Base-by-base conservation (phyloP, 1,140 invertebrate genomes). In the Drosophila kohkoa region DNA sequence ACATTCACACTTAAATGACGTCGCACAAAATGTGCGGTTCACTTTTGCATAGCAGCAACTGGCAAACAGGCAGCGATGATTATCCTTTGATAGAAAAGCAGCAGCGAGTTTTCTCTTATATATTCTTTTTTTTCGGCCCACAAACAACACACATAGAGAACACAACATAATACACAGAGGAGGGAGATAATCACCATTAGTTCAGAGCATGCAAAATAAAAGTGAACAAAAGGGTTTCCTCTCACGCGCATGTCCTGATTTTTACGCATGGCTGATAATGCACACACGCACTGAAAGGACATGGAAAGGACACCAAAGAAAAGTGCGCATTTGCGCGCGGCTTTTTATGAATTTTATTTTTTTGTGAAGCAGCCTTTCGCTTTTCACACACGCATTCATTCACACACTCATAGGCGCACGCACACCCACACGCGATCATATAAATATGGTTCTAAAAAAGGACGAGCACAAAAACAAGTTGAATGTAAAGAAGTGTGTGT, bases 211-310 rank as follows among this genome's bases (percentile, higher is more conserved):
- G 74, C 41, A 43, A 73, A 64, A 54, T 67, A 20, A 69, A 75
- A 59, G 63, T 60, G 70, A 80, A 83, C 83, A 87, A 87, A 77
- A 66, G 83, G 59, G 64, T 57, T 72, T 75, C 60, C 77, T 88
- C 59, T 74, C 63, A 77, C 82, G 82, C 66, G 69, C 79, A 80
- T 77, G 83, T 88, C 77, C 83, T 87, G 83, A 88, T 87, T 87
- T 83, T 89, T 54, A 87, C 85, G 64, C 83, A 75, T 87, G 83
- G 77, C 48, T 87, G 83, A 80, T 88, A 87, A 87, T 87, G 83
- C 75, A 80, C 52, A 76, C 45, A 55, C 28, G 52, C 57, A 59
- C 60, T 32, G 25, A 64, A 75, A 71, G 59, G 32, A 43, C 60
- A 48, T 38, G 16, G 20, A 73, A 67, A 78, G 54, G 55, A 79